Evolutionary conservation across 2,888 invertebrate genomes (phyloP), one percentile per base, ranked within the genome.

Genomic region (Polydrusus pterygomalis): DNA sequence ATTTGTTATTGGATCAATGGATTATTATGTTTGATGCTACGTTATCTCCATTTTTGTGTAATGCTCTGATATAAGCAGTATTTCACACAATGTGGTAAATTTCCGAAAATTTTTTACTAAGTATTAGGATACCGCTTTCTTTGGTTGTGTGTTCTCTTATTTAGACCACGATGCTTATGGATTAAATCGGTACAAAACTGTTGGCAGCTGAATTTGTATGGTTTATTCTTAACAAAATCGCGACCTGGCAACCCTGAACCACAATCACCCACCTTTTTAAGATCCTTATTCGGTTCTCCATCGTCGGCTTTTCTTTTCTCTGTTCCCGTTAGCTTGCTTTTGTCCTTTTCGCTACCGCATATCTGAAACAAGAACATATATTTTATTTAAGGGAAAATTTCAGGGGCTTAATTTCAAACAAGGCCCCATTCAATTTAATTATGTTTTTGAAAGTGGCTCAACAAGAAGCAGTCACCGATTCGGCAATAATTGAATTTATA

Each of bases 301-400:
- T 95, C 95, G 84, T 95, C 95, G 13, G 94, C 94, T 90, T 95
- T 95, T 82, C 95, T 89, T 86, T 96, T 96, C 86, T 95, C 95
- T 68, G 93, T 92, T 80, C 91, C 91, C 60, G 90, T 88, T 82
- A 92, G 88, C 87, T 92, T 92, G 81, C 89, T 90, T 85, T 92
- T 93, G 84, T 93, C 93, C 83, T 92, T 92, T 85, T 92, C 91
- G 18, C 43, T 72, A 11, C 75, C 78, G 73, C 65, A 65, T 60
- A 71, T 62, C 67, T 70, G 63, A 47, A 70, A 70, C 65, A 73
- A 67, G 20, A 15, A 40, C 10, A 49, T 18, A 63, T 60, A 15
- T 34, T 34, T 56, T 56, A 56, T 56, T 56, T 56, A 56, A 51
- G 17, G 20, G 51, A 20, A 51, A 51, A 20, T 51, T 51, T 20